phyloP scores from a whole-genome alignment of 30 jellyfish, hydroid and myxozoan species.

The Calvadosia cruxmelitensis region DNA sequence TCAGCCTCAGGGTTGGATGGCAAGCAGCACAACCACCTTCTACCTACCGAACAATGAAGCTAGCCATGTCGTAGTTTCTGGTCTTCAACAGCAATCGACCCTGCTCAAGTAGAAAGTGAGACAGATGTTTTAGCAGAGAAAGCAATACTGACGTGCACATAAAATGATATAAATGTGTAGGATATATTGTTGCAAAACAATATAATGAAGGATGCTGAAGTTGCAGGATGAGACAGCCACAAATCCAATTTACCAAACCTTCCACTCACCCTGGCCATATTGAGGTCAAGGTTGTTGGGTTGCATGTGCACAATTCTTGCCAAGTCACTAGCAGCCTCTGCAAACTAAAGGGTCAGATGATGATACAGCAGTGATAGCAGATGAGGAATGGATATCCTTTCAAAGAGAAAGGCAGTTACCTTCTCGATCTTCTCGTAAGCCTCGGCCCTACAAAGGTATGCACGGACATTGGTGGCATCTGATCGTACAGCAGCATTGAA shows the following conservation, averaged over 20 bases:
- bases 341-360: too few species aligned
- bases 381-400: too few species aligned
- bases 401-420: conserved; percentile 10
- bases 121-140: background rate
- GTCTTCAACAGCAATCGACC: conserved; percentile 58
- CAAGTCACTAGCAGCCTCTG: conserved; percentile 44
- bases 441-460: conserved; percentile 74
- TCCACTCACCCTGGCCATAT: conserved; percentile 56
- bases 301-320: conserved; percentile 70
- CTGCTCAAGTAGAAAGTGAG: conserved; percentile 13
- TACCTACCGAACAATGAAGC: conserved; percentile 59
- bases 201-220: background rate
- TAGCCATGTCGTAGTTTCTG: conserved; percentile 53
- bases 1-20: too few species aligned
- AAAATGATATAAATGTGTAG: background rate
- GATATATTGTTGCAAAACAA: background rate
- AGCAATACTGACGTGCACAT: background rate
- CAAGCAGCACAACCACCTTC: too few species aligned
- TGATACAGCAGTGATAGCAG: too few species aligned
- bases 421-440: conserved; percentile 26
- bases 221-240: background rate
- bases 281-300: conserved; percentile 51
- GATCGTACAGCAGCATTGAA: conserved; percentile 55
- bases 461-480: conserved; percentile 76
- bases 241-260: background rate